Percentiles rank a stretch among this genome's conserved stretches.
These are phyloP conservation scores for Cathartes aura DNA, from an alignment of 2,113 vertebrate species.

Conservation along the genomic window DNA sequence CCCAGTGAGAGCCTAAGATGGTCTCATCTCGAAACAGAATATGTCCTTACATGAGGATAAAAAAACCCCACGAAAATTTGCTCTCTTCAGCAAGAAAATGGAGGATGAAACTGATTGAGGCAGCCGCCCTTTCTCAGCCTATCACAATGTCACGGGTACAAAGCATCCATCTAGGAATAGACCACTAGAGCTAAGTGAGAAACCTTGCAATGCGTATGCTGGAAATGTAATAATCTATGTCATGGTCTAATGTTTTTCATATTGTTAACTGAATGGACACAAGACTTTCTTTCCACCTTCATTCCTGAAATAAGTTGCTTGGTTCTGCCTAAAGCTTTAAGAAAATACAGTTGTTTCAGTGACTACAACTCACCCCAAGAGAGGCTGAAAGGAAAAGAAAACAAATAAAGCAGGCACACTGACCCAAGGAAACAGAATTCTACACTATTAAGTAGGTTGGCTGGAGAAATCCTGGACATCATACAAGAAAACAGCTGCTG, in stretches of 20 bases:
- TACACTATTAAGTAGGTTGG: neutral
- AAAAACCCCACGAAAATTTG: neutral
- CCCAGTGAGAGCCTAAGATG: neutral
- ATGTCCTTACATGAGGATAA: neutral
- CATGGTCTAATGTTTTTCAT: neutral
- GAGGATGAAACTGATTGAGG: neutral
- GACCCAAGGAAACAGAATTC: neutral
- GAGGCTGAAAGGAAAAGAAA: neutral
- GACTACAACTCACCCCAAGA: neutral
- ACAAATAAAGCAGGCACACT: neutral
- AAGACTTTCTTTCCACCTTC: neutral
- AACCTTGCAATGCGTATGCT: accelerated
- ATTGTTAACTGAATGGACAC: neutral
- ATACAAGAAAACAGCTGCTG: conserved; percentile 49
- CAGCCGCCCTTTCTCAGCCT: neutral
- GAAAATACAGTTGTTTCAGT: neutral
- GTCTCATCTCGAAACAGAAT: neutral
- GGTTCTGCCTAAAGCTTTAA: neutral
- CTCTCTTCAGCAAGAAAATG: neutral
- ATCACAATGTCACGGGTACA: neutral
- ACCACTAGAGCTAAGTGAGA: neutral
- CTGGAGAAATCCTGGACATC: neutral
- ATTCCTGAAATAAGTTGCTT: neutral
- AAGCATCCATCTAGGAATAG: neutral
- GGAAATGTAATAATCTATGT: neutral